These are phyloP conservation scores for Spisula solida DNA, from an alignment of 2,888 invertebrate genomes.

Conservation along the genomic window DNA sequence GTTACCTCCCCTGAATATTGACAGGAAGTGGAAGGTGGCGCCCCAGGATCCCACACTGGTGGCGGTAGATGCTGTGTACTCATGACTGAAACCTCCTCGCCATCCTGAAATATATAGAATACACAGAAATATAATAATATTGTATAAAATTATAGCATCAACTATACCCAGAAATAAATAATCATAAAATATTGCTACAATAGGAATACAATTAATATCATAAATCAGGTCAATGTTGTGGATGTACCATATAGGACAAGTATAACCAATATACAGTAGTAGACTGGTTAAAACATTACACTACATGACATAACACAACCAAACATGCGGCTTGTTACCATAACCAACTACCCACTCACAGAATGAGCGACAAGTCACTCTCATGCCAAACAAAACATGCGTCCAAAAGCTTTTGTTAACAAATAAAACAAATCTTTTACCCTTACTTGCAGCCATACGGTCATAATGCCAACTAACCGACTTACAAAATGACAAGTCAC, in stretches of 20 bases:
- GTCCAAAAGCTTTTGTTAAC: not conserved
- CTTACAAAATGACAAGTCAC: not conserved
- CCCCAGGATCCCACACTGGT: constrained; percentile 63
- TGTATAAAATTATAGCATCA: not conserved
- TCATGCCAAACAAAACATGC: not conserved
- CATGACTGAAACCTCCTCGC: constrained; percentile 25
- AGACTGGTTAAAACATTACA: too few species aligned
- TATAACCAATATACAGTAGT: too few species aligned
- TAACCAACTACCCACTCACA: not conserved
- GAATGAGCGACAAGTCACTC: not conserved
- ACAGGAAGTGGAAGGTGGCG: not conserved
- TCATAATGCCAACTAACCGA: too few species aligned
- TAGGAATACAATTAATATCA: too few species aligned
- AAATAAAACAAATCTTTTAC: not conserved
- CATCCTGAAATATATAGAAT: constrained; percentile 38
- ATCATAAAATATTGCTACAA: too few species aligned
- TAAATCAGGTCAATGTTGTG: too few species aligned
- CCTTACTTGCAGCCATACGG: too few species aligned
- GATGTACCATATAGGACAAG: too few species aligned
- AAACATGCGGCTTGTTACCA: too few species aligned
- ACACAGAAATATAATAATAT: not conserved
- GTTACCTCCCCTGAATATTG: constrained; percentile 37
- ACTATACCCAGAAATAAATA: not conserved
- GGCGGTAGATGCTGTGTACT: constrained; percentile 35
- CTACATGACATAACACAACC: too few species aligned